phyloP scores from a whole-genome alignment of 1,140 invertebrate species.

The Zaprionus ornatus region DNA sequence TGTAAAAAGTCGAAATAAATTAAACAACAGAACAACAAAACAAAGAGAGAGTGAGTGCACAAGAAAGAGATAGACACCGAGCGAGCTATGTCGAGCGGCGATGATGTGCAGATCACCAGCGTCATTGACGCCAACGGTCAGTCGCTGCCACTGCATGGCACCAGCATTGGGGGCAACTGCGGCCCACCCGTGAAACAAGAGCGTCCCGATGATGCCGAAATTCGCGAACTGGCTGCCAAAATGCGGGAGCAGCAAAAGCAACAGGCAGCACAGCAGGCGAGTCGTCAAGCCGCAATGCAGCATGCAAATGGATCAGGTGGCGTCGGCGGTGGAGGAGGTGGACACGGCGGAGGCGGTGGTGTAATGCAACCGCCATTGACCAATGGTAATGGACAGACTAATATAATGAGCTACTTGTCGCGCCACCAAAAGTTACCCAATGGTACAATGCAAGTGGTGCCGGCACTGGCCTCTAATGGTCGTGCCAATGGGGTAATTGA shows the following conservation, averaged over 20 bases:
- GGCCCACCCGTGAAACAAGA: constrained; percentile 89
- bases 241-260: constrained; percentile 92
- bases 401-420: constrained; percentile 87
- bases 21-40: constrained; percentile 7
- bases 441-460: constrained; percentile 76
- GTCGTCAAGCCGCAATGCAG: constrained; percentile 76
- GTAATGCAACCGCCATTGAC: constrained; percentile 69
- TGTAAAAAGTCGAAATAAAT: not conserved
- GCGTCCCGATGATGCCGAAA: constrained; percentile 93
- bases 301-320: constrained; percentile 55
- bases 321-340: constrained; percentile 49
- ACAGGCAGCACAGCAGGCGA: constrained; percentile 74
- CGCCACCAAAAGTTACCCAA: constrained; percentile 83
- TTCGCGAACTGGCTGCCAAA: constrained; percentile 92
- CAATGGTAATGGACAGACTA: constrained; percentile 84
- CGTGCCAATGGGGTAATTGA: constrained; percentile 54
- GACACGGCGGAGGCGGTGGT: constrained; percentile 41
- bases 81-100: constrained; percentile 51
- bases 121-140: constrained; percentile 78
- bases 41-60: constrained; percentile 10
- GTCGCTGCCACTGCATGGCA: constrained; percentile 69
- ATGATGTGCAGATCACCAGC: constrained; percentile 73
- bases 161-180: constrained; percentile 58
- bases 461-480: constrained; percentile 50
- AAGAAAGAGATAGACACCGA: constrained; percentile 2